These are phyloP conservation scores for Chrysaora quinquecirrha DNA, from an alignment of 30 jellyfish, hydroid and myxozoan species.

Conservation along the genomic window DNA sequence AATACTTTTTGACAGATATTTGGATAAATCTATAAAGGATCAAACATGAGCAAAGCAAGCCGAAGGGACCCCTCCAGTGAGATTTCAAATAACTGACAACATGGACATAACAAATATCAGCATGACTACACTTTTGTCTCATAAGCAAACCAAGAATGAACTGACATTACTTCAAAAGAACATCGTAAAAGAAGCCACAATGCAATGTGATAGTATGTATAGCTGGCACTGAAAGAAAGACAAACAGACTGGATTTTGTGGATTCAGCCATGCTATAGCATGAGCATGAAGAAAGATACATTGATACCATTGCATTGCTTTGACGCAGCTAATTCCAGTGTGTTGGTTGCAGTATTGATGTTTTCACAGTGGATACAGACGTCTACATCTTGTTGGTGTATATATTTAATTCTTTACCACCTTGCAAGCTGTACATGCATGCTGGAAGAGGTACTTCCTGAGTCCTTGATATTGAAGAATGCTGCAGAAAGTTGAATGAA, in stretches of 20 bases:
- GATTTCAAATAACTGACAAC: constrained; percentile 15
- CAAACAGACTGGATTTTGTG: not conserved
- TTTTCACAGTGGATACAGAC: constrained; percentile 20
- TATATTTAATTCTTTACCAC: constrained; percentile 4
- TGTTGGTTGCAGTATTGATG: constrained; percentile 15
- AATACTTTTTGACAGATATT: constrained; percentile 22
- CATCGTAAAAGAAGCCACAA: not conserved
- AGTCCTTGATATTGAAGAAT: constrained; percentile 4
- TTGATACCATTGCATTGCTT: constrained; percentile 10
- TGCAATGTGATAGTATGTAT: constrained; percentile 4
- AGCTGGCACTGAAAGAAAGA: constrained; percentile 18
- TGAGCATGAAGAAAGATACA: constrained; percentile 9
- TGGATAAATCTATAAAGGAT: constrained; percentile 36
- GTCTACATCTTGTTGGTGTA: constrained; percentile 3
- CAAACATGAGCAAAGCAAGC: constrained; percentile 40
- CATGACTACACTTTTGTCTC: constrained; percentile 16
- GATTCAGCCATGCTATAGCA: constrained; percentile 8
- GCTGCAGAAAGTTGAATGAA: constrained; percentile 1
- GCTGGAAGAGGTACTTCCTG: constrained; percentile 9
- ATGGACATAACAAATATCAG: constrained; percentile 33
- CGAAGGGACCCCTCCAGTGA: constrained; percentile 34
- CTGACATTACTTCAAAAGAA: constrained; percentile 6
- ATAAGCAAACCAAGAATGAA: constrained; percentile 2
- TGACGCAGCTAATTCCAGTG: constrained; percentile 10
- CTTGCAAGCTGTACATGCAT: constrained; percentile 16